Conservation (phyloP, 2,797 vertebrate species). For the Phataginus tetradactyla region DNA sequence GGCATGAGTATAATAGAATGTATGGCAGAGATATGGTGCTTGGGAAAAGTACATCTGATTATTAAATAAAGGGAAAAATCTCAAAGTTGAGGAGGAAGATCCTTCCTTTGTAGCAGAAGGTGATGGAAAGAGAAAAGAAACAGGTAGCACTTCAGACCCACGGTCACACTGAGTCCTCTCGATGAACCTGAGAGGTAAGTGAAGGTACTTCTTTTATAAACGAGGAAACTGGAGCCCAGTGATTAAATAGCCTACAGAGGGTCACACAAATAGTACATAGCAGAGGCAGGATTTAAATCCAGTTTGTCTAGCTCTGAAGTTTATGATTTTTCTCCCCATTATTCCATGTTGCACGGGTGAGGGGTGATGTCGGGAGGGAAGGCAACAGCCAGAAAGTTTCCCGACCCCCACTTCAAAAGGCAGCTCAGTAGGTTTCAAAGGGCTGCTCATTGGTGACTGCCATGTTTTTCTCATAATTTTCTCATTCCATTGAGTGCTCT, state of each 20-base stretch:
- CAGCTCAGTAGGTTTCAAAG: background rate
- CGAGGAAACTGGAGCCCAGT: background rate
- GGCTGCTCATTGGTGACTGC: constrained; percentile 14
- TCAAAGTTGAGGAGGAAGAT: constrained; percentile 47
- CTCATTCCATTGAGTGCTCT: constrained; percentile 34
- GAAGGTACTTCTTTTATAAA: constrained; percentile 27
- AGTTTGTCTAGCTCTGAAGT: background rate
- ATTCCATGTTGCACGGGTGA: background rate
- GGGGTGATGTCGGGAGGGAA: background rate
- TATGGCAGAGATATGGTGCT: constrained; percentile 9
- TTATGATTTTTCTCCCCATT: background rate
- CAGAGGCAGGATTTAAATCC: background rate
- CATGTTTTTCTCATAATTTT: constrained; percentile 26
- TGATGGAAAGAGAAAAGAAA: background rate
- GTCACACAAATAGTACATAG: background rate
- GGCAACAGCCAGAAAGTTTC: background rate
- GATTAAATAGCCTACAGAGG: background rate
- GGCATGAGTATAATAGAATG: constrained; percentile 9
- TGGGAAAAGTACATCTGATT: constrained; percentile 57
- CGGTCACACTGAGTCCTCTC: background rate
- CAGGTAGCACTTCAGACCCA: background rate
- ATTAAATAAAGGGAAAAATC: constrained; percentile 53
- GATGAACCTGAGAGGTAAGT: background rate
- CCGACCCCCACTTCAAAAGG: background rate
- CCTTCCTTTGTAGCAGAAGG: constrained; percentile 38